A percentile compares a stretch with the other conserved stretches of the same genome.
These are phyloP conservation scores for Caenorhabditis sulstoni DNA, from an alignment of 2,888 invertebrate genomes.

Conservation along the genomic window DNA sequence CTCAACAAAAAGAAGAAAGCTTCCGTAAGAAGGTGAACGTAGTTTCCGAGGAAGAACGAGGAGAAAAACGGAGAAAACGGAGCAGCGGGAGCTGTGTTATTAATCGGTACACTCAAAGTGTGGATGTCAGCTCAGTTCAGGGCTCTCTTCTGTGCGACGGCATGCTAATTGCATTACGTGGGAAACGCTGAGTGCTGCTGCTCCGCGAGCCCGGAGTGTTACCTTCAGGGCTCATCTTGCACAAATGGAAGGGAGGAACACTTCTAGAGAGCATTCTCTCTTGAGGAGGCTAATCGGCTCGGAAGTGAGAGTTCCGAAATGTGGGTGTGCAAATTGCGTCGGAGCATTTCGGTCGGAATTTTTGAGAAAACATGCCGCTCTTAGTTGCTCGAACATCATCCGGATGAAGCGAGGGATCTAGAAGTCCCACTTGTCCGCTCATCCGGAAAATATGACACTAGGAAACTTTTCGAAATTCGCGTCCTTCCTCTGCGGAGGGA, in stretches of 20 bases:
- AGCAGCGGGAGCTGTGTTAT: constrained; percentile 22
- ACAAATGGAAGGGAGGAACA: constrained; percentile 47
- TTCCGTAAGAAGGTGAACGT: constrained; percentile 30
- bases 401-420: constrained; percentile 14
- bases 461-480: constrained; percentile 13
- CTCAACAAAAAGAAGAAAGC: constrained; percentile 28
- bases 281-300: constrained; percentile 15
- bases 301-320: constrained; percentile 4
- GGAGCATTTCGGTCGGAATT: neutral
- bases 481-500: constrained; percentile 10
- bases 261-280: constrained; percentile 4
- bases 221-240: constrained; percentile 47
- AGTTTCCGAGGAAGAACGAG: neutral
- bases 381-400: constrained; percentile 25
- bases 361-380: constrained; percentile 12
- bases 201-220: constrained; percentile 6
- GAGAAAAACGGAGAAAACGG: constrained; percentile 1
- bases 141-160: constrained; percentile 19
- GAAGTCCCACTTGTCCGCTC: constrained; percentile 33
- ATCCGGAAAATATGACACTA: constrained; percentile 51
- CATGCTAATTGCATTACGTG: constrained; percentile 50
- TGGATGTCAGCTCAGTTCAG: constrained; percentile 42
- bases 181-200: constrained; percentile 40
- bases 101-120: constrained; percentile 47
- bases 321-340: constrained; percentile 17